A percentile compares a stretch with the other conserved stretches of the same genome.
Evolutionary conservation across 2,113 vertebrate species (phyloP).

Genomic region (Megalops atlanticus): DNA sequence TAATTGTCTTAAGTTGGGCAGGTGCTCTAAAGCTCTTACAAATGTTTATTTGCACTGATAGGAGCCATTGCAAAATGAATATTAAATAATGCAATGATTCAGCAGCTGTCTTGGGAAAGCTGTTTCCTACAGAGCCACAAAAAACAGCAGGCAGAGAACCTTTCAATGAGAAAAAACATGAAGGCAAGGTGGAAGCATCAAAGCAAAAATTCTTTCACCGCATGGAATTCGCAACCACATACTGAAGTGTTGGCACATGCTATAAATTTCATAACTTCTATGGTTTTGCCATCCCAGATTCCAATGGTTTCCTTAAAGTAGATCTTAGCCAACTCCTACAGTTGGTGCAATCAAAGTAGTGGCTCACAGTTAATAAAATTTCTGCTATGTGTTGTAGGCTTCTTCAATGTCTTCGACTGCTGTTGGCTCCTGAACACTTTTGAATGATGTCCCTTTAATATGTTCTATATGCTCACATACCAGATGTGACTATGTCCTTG

Average conservation of each 20-base stretch:
- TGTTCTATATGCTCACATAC: too few species aligned
- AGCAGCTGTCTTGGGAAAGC: neutral
- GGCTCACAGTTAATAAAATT: neutral
- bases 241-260: too few species aligned
- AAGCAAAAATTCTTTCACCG: neutral
- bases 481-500: neutral
- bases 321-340: too few species aligned
- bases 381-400: neutral
- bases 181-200: neutral
- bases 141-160: neutral
- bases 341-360: neutral
- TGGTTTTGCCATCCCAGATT: too few species aligned
- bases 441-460: neutral
- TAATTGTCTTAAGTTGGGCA: neutral
- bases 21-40: too few species aligned
- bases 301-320: too few species aligned
- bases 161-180: too few species aligned
- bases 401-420: neutral
- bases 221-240: neutral
- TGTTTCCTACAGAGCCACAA: neutral
- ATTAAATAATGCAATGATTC: neutral
- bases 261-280: too few species aligned
- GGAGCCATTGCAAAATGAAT: neutral
- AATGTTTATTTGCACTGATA: too few species aligned
- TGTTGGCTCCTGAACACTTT: neutral